These are phyloP conservation scores for Invenusta paracnida DNA, from an alignment of 2,888 invertebrate species.

Conservation along the genomic window DNA sequence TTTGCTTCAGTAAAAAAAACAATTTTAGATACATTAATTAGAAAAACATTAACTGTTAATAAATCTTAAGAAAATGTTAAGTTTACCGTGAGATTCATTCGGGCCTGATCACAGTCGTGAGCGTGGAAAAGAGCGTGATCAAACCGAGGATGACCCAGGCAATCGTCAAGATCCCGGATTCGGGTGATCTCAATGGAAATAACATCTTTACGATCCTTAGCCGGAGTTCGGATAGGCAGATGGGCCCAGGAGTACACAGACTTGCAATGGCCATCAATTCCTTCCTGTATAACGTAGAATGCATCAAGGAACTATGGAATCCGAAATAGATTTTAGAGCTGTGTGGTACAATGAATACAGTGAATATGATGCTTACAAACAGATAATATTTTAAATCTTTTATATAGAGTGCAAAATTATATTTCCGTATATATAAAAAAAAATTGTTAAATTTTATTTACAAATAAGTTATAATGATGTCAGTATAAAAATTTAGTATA, in stretches of 20 bases:
- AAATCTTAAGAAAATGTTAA: neutral
- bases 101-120: neutral
- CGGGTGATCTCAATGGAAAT: neutral
- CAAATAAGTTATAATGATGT: no score
- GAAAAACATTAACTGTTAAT: neutral
- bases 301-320: no score
- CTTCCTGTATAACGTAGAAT: neutral
- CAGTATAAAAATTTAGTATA: no score
- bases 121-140: neutral
- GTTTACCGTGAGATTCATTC: slow-evolving; percentile 1
- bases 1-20: no score
- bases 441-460: no score
- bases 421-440: no score
- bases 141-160: neutral
- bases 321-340: no score
- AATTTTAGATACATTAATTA: no score
- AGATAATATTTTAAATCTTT: no score
- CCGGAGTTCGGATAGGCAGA: neutral
- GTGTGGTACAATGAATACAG: no score
- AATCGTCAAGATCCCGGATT: neutral
- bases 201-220: neutral
- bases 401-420: no score
- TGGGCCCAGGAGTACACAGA: neutral
- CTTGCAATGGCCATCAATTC: neutral
- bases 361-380: no score